Evolutionary conservation across 2,113 vertebrate genomes (phyloP).

Genomic region (Megalops atlanticus): DNA sequence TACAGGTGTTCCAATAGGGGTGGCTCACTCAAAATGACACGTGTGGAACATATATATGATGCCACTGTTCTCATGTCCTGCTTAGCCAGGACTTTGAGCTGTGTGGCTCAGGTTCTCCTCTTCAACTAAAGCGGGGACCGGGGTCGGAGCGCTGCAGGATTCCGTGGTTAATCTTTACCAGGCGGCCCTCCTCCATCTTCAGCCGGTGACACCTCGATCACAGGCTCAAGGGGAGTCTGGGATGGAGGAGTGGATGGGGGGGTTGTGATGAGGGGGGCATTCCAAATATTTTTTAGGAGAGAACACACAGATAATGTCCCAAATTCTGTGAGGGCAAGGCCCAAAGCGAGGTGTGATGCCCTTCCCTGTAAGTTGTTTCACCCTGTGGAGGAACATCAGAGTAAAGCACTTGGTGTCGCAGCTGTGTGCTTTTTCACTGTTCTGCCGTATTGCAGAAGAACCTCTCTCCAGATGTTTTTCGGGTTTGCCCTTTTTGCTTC

Average conservation of each 20-base stretch:
- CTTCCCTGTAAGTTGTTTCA: not conserved
- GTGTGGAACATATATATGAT: too few relatives aligned
- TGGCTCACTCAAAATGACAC: not conserved
- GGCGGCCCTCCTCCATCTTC: slow-evolving; percentile 64
- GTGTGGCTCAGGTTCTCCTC: too few relatives aligned
- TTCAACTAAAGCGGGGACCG: not conserved
- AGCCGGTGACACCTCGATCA: slow-evolving; percentile 64
- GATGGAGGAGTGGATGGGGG: slow-evolving; percentile 16
- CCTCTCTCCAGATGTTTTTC: not conserved
- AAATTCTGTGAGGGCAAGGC: not conserved
- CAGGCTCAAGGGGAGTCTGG: slow-evolving; percentile 44
- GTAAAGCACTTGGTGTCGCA: not conserved
- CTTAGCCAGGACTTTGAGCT: too few relatives aligned
- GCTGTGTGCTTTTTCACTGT: not conserved
- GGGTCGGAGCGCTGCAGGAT: slow-evolving; percentile 4
- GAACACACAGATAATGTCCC: not conserved
- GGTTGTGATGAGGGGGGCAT: not conserved
- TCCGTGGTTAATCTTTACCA: slow-evolving; percentile 62
- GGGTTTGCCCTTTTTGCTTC: not conserved
- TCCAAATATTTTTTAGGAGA: not conserved
- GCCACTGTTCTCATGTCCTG: too few relatives aligned
- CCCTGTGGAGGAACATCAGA: not conserved
- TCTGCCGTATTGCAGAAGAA: not conserved
- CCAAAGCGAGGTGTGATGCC: not conserved
- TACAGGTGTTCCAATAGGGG: not conserved